Conservation (phyloP, 2,888 invertebrate species). For the Macrosoma leucophasiata region DNA sequence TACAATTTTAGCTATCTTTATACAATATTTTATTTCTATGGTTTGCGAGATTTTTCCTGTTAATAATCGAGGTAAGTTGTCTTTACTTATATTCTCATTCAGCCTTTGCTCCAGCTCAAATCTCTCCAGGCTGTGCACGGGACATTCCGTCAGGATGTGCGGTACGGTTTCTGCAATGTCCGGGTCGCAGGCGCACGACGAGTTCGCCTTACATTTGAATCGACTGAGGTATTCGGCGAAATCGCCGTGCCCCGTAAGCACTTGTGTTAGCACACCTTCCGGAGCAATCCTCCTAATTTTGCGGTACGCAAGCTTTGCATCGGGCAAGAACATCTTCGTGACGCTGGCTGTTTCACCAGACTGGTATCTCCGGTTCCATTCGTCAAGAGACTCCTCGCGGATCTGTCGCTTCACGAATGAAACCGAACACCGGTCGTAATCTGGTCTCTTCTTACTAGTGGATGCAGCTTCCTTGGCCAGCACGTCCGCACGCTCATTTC, state of each 20-base stretch:
- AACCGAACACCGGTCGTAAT: conserved; percentile 1
- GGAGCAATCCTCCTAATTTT: background rate
- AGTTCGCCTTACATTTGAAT: too few relatives aligned
- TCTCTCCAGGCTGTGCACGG: too few relatives aligned
- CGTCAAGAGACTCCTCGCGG: conserved; percentile 2
- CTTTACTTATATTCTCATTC: too few relatives aligned
- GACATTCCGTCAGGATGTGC: too few relatives aligned
- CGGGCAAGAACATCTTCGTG: background rate
- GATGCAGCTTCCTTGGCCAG: conserved; percentile 10
- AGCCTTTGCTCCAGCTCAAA: too few relatives aligned
- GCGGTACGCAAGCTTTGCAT: background rate
- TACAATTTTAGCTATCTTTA: too few relatives aligned
- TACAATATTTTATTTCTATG: too few relatives aligned
- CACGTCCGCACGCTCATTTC: conserved; percentile 16
- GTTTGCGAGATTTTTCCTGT: too few relatives aligned
- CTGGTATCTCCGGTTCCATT: conserved; percentile 10
- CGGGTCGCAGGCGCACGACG: too few relatives aligned
- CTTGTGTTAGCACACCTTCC: background rate
- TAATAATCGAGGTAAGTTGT: too few relatives aligned
- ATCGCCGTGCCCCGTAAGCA: background rate
- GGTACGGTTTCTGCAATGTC: too few relatives aligned
- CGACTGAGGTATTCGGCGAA: too few relatives aligned
- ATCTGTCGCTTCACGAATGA: conserved; percentile 7
- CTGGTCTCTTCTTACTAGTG: background rate
- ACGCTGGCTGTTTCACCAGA: background rate